These are phyloP conservation scores for Pseudomyrmex sp. DNA, from an alignment of 1,140 invertebrate species.

Conservation along the genomic window DNA sequence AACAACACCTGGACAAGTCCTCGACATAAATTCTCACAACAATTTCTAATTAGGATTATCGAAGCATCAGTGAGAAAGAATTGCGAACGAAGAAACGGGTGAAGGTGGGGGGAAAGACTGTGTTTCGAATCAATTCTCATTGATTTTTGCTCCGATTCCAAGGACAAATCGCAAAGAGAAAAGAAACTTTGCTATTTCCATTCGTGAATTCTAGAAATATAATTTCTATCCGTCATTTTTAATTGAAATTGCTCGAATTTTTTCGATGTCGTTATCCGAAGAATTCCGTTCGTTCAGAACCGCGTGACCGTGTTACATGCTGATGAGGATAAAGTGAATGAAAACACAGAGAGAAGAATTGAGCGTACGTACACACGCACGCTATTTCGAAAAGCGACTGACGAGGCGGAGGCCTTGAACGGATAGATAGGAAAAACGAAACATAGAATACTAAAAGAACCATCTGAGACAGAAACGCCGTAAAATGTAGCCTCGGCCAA, in stretches of 20 bases:
- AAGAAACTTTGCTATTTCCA: no score
- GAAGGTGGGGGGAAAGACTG: neutral
- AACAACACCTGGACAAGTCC: conserved; percentile 52
- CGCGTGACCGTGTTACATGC: no score
- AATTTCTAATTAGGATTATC: conserved; percentile 31
- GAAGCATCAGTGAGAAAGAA: conserved; percentile 40
- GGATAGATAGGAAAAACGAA: conserved; percentile 78
- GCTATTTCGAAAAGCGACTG: conserved; percentile 47
- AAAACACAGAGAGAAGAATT: conserved; percentile 31
- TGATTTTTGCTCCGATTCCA: neutral
- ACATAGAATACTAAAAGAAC: conserved; percentile 78
- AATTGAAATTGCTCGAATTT: no score
- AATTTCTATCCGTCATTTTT: no score
- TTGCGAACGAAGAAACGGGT: conserved; percentile 1
- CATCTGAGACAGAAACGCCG: conserved; percentile 81
- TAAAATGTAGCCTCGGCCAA: conserved; percentile 84
- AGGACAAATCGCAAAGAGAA: neutral
- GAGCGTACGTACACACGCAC: conserved; percentile 20
- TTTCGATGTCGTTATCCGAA: no score
- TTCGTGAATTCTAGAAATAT: no score
- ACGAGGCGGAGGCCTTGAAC: conserved; percentile 78
- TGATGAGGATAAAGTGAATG: neutral
- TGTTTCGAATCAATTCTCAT: neutral
- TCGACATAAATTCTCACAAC: conserved; percentile 46
- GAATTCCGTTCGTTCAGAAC: no score